A percentile compares a stretch with the other conserved stretches of the same genome.
Conservation (phyloP, 2,113 vertebrate genomes). For the Brienomyrus brachyistius region DNA sequence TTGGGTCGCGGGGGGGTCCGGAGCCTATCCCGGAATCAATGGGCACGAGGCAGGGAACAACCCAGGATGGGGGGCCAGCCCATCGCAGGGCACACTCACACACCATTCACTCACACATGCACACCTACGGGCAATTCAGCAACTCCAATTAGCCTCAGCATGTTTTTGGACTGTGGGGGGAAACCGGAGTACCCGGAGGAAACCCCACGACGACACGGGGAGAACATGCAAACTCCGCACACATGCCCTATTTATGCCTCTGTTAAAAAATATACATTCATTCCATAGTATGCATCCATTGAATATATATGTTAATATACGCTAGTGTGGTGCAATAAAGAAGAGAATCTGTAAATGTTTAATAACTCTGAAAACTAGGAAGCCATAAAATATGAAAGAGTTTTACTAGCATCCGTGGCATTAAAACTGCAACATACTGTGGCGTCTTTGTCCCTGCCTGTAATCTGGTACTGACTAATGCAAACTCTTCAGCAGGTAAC, state of each 20-base stretch:
- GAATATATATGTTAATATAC: not conserved
- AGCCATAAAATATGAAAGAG: not conserved
- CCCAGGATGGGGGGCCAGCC: too few relatives aligned
- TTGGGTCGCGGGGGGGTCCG: too few relatives aligned
- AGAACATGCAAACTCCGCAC: too few relatives aligned
- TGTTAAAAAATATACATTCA: not conserved
- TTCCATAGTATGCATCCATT: not conserved
- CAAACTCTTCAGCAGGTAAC: not conserved
- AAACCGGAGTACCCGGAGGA: too few relatives aligned
- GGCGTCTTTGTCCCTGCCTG: not conserved
- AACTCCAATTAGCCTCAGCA: too few relatives aligned
- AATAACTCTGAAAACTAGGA: not conserved
- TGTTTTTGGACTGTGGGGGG: too few relatives aligned
- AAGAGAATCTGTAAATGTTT: not conserved
- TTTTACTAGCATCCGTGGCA: not conserved
- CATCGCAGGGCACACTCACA: too few relatives aligned
- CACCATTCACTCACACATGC: too few relatives aligned
- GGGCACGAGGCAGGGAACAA: too few relatives aligned
- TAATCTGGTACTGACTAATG: not conserved
- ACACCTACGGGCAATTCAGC: too few relatives aligned
- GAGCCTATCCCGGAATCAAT: too few relatives aligned
- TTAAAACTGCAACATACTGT: not conserved
- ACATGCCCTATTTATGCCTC: not conserved
- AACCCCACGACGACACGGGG: too few relatives aligned
- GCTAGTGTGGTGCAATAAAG: not conserved